These are phyloP conservation scores for Ptilorrhoa leucosticta DNA, from an alignment of 2,113 vertebrate genomes.

Conservation along the genomic window DNA sequence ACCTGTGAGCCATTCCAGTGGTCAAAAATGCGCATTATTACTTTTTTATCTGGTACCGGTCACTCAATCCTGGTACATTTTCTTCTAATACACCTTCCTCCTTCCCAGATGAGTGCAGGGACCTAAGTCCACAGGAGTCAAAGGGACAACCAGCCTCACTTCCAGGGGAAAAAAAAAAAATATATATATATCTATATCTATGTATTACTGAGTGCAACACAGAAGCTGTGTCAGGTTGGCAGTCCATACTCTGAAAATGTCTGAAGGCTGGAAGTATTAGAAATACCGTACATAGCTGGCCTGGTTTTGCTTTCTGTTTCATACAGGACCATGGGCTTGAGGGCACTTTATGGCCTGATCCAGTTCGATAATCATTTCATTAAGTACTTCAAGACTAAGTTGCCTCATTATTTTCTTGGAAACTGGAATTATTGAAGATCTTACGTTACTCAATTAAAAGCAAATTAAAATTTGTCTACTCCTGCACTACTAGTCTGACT, in stretches of 20 bases:
- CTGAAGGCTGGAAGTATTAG: neutral
- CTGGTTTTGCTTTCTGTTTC: neutral
- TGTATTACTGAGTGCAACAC: neutral
- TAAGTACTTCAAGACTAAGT: neutral
- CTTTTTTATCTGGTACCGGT: neutral
- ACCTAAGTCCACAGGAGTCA: neutral
- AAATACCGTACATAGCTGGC: fast-evolving
- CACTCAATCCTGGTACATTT: neutral
- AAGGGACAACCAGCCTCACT: neutral
- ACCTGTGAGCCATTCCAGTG: neutral
- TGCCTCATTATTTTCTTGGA: neutral
- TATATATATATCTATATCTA: neutral
- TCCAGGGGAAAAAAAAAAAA: neutral
- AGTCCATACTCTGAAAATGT: neutral
- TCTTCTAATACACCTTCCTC: neutral
- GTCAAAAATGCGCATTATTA: neutral
- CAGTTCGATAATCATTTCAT: neutral
- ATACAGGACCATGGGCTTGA: neutral
- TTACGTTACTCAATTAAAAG: neutral
- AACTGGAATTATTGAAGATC: neutral
- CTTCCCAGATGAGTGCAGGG: neutral
- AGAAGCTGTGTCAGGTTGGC: neutral
- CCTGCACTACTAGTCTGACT: neutral
- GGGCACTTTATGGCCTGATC: neutral
- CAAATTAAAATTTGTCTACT: neutral